These are phyloP conservation scores for Desoria tigrina DNA, from an alignment of 2,888 invertebrate species.

Conservation along the genomic window DNA sequence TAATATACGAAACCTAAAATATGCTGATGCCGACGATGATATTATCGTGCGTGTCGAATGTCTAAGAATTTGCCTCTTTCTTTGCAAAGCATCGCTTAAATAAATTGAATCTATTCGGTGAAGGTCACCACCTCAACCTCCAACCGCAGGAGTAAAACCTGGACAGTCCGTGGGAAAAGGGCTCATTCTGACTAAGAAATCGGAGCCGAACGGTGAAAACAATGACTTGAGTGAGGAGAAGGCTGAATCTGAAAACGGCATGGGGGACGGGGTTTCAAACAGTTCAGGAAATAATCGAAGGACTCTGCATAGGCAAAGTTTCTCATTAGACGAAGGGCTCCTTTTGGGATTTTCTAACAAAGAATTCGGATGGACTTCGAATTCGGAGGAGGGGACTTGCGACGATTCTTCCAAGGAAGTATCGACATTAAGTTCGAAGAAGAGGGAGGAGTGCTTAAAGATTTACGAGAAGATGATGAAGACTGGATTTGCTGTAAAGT, in stretches of 20 bases:
- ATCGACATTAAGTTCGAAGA: constrained; percentile 46
- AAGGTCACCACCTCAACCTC: constrained; percentile 3
- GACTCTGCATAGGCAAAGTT: constrained; percentile 30
- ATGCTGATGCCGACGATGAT: too few relatives aligned
- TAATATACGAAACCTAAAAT: too few relatives aligned
- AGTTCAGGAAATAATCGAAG: constrained; percentile 17
- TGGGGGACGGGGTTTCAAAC: neutral
- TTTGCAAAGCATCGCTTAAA: too few relatives aligned
- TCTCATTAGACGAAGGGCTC: constrained; percentile 44
- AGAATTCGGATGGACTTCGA: constrained; percentile 24
- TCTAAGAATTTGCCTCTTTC: too few relatives aligned
- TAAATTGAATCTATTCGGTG: constrained; percentile 3
- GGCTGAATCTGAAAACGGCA: neutral
- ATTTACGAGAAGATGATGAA: constrained; percentile 52
- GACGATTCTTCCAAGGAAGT: constrained; percentile 20
- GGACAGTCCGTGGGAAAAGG: constrained; percentile 5
- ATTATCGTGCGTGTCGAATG: too few relatives aligned
- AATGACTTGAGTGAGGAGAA: neutral
- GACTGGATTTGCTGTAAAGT: constrained; percentile 47
- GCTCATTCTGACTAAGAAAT: neutral
- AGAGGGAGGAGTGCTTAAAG: constrained; percentile 50
- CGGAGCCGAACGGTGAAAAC: neutral
- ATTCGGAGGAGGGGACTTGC: constrained; percentile 16
- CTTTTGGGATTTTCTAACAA: constrained; percentile 36
- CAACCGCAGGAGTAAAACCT: neutral